Percentiles rank a stretch among this genome's conserved stretches.
phyloP scores from a whole-genome alignment of 2,797 vertebrate species.

The Aplochiton taeniatus region DNA sequence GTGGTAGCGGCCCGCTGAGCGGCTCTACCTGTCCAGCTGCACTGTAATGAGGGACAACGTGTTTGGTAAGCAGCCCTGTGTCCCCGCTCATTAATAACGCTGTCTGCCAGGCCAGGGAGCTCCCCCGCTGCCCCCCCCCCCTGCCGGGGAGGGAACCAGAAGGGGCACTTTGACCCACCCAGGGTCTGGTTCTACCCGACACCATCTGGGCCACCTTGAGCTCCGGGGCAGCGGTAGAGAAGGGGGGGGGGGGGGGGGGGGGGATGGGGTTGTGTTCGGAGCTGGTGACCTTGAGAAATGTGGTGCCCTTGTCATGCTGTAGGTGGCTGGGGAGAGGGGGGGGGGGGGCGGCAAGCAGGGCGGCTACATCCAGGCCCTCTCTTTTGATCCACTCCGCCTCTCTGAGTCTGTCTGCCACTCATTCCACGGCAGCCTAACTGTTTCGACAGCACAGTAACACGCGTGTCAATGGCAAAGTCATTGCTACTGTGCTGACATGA shows the following conservation, averaged over 20 bases:
- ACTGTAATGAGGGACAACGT: slow-evolving; percentile 53
- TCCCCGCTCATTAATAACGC: slow-evolving; percentile 41
- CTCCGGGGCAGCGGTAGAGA: slow-evolving; percentile 5
- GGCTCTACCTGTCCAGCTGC: slow-evolving; percentile 35
- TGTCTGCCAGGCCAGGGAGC: slow-evolving; percentile 23
- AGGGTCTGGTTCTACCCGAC: too few relatives aligned
- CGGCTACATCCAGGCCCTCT: too few relatives aligned
- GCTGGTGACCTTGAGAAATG: slow-evolving; percentile 50
- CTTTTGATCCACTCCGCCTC: too few relatives aligned
- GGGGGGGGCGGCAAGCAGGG: too few relatives aligned
- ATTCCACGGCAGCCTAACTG: too few relatives aligned
- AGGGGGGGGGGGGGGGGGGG: slow-evolving; percentile 5
- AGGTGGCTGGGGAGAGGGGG: not conserved
- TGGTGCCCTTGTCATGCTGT: not conserved
- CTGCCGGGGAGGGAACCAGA: too few relatives aligned
- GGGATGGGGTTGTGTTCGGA: slow-evolving; percentile 21
- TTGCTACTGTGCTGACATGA: not conserved
- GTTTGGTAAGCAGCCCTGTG: slow-evolving; percentile 41
- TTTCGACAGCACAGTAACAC: too few relatives aligned
- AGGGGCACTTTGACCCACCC: too few relatives aligned
- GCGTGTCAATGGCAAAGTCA: not conserved
- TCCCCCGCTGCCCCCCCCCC: too few relatives aligned
- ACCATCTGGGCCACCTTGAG: too few relatives aligned
- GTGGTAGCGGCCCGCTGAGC: slow-evolving; percentile 40
- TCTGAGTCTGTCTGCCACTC: too few relatives aligned